Base-by-base conservation (phyloP, 1,140 invertebrate genomes). In the Euura lappo region DNA sequence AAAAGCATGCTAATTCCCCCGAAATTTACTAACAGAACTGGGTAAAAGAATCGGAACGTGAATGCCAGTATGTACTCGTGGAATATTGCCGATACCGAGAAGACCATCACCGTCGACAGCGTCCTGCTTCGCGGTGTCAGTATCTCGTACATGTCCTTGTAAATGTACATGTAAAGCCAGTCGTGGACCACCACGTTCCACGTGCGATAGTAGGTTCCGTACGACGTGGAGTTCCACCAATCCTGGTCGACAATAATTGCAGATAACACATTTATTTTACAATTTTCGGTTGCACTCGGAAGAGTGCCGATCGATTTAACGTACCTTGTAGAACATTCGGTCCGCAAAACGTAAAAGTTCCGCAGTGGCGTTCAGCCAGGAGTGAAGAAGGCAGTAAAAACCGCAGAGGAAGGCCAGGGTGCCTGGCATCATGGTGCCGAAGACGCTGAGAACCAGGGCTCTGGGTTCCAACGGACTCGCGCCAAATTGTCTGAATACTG, bases 171-270 rank as follows among this genome's bases (percentile, higher is more conserved):
- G 78, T 97, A 96, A 0, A 99, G 88, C 97, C 97, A 99, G 75
- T 98, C 96, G 81, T 98, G 94, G 0, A 99, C 97, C 0, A 98
- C 92, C 10, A 95, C 90, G 83, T 99, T 99, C 97, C 98, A 99
- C 6, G 93, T 95, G 13, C 96, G 90, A 83, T 97, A 99, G 82
- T 94, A 99, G 4, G 88, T 89, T 0, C 91, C 91, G 83, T 94
- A 98, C 2, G 92, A 92, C 2, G 92, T 93, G 5, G 92, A 93
- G 68, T 95, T 98, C 98, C 98, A 99, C 98, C 97, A 99, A 79
- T 98, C 96, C 93, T 97, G 81, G 11, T 87, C 28, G 28, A 28
- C 28, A 28, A 28, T 28, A 28, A 28, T 28, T 28, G 28, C 28
- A 28, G 28, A 28, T 0, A 28, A 28, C 28, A 28, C 0, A 28